A percentile compares a stretch with the other conserved stretches of the same genome.
Evolutionary conservation across 2,797 vertebrate species (phyloP).

Genomic region (Staurois parvus): DNA sequence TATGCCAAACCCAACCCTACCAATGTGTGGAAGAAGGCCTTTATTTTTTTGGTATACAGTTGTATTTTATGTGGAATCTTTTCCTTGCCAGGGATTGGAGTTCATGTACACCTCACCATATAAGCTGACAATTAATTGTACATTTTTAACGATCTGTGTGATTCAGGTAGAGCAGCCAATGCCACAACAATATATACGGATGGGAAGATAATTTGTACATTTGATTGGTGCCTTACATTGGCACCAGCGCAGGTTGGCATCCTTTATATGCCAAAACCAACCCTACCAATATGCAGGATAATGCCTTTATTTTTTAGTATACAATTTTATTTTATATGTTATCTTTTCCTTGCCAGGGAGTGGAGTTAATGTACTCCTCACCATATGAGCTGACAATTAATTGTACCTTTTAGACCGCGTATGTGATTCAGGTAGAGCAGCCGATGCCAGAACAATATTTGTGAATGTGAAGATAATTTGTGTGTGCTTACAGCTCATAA

Average conservation of each 20-base stretch:
- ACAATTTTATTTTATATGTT: neutral
- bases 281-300: too few species aligned
- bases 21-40: too few species aligned
- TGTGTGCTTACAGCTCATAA: constrained; percentile 18
- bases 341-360: neutral
- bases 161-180: neutral
- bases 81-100: neutral
- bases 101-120: neutral
- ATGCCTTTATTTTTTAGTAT: neutral
- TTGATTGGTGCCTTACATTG: too few species aligned
- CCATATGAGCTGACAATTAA: neutral
- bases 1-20: too few species aligned
- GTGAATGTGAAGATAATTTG: constrained; percentile 4
- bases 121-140: neutral
- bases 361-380: neutral
- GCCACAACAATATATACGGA: constrained; percentile 18
- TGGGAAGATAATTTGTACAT: constrained; percentile 1
- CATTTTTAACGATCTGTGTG: neutral
- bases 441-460: constrained; percentile 7
- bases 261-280: too few species aligned
- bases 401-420: neutral
- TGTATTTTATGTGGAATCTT: neutral
- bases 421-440: neutral
- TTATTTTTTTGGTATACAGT: neutral
- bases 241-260: too few species aligned